Percentiles rank a stretch among this genome's conserved stretches.
Conservation (phyloP, 2,888 invertebrate genomes). For the Nowickia ferox region DNA sequence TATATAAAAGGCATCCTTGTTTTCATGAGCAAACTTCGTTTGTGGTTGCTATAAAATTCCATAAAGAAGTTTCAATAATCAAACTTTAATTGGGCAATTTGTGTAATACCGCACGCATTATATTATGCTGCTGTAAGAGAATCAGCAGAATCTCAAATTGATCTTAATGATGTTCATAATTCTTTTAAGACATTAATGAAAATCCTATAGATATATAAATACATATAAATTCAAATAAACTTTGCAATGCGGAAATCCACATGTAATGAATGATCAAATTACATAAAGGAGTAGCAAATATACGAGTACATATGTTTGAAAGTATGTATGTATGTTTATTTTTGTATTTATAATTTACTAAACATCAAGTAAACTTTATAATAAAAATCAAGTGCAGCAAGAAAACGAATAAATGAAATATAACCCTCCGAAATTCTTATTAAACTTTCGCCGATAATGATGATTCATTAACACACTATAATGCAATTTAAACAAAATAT, state of each 20-base stretch:
- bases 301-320: no score
- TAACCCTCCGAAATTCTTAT: constrained; percentile 19
- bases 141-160: background rate
- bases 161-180: constrained; percentile 16
- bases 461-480: constrained; percentile 68
- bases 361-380: constrained; percentile 14
- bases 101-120: background rate
- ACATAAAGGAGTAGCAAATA: constrained; percentile 44
- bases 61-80: background rate
- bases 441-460: constrained; percentile 60
- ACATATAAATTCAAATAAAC: background rate
- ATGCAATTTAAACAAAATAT: constrained; percentile 30
- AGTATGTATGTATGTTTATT: no score
- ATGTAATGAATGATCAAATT: constrained; percentile 45
- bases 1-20: no score
- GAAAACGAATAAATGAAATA: background rate
- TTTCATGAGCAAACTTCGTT: no score
- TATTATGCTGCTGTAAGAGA: background rate
- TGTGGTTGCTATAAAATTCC: background rate
- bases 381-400: background rate
- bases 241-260: constrained; percentile 53
- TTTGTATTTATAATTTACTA: background rate
- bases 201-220: background rate
- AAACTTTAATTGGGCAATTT: background rate
- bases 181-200: constrained; percentile 2